Percentiles rank a stretch among this genome's conserved stretches.
Evolutionary conservation across 1,140 invertebrate genomes (phyloP).

Genomic region (Bicyclus anynana): DNA sequence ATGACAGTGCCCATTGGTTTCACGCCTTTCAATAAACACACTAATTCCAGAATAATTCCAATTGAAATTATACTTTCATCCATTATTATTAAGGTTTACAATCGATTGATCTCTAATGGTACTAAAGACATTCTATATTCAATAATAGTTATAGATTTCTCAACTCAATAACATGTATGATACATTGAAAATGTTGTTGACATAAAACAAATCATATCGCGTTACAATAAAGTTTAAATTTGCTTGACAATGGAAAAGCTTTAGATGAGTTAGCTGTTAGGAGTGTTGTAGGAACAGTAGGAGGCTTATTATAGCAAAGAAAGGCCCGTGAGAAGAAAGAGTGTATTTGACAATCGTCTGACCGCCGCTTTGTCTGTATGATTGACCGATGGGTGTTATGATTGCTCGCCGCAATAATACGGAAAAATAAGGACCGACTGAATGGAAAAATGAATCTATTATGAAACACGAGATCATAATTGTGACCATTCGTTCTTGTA

Average conservation of each 20-base stretch:
- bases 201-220: neutral
- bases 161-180: neutral
- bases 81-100: neutral
- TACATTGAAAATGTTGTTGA: neutral
- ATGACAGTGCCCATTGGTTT: constrained; percentile 18
- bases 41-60: neutral
- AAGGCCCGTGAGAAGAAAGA: constrained; percentile 31
- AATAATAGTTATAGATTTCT: neutral
- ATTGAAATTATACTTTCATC: neutral
- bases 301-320: constrained; percentile 34
- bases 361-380: constrained; percentile 31
- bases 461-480: constrained; percentile 20
- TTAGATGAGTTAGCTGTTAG: neutral
- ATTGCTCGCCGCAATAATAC: constrained; percentile 26
- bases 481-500: constrained; percentile 14
- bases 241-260: neutral
- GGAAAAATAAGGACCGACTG: constrained; percentile 16
- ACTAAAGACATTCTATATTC: neutral
- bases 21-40: neutral
- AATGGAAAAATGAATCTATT: constrained; percentile 21
- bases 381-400: constrained; percentile 34
- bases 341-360: constrained; percentile 33
- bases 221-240: neutral
- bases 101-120: neutral
- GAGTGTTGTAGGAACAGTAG: constrained; percentile 21